Conservation (phyloP, 2,797 vertebrate genomes). For the Myotis daubentonii region DNA sequence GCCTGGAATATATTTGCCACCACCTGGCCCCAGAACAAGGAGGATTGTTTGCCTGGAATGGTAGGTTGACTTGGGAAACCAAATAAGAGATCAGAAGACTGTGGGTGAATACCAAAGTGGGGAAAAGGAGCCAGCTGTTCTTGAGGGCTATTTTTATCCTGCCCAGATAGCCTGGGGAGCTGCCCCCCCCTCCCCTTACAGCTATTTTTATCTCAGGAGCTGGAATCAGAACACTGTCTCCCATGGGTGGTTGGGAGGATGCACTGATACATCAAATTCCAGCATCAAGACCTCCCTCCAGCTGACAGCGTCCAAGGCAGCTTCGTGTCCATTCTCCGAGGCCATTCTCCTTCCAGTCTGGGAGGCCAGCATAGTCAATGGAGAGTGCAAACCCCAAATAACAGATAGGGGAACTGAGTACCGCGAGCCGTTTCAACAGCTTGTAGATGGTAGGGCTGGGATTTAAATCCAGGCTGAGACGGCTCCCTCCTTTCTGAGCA, state of each 20-base stretch:
- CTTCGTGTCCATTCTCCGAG: background rate
- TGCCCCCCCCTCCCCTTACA: background rate
- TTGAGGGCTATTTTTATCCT: slow-evolving; percentile 72
- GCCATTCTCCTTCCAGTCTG: background rate
- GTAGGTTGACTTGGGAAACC: slow-evolving; percentile 60
- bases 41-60: slow-evolving; percentile 63
- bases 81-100: slow-evolving; percentile 67
- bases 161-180: slow-evolving; percentile 56
- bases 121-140: slow-evolving; percentile 53
- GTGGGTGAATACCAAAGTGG: slow-evolving; percentile 55
- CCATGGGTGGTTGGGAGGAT: background rate
- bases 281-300: background rate
- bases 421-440: background rate
- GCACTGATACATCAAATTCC: background rate
- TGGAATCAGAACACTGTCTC: background rate
- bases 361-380: background rate
- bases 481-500: background rate
- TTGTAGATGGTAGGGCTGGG: background rate
- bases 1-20: slow-evolving; percentile 55
- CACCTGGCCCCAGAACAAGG: slow-evolving; percentile 63
- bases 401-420: background rate
- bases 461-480: background rate
- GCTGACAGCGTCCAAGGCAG: background rate
- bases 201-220: slow-evolving; percentile 65
- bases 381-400: background rate